A percentile compares a stretch with the other conserved stretches of the same genome.
Evolutionary conservation across 2,797 vertebrate species (phyloP).

Genomic region (Ficedula albicollis): DNA sequence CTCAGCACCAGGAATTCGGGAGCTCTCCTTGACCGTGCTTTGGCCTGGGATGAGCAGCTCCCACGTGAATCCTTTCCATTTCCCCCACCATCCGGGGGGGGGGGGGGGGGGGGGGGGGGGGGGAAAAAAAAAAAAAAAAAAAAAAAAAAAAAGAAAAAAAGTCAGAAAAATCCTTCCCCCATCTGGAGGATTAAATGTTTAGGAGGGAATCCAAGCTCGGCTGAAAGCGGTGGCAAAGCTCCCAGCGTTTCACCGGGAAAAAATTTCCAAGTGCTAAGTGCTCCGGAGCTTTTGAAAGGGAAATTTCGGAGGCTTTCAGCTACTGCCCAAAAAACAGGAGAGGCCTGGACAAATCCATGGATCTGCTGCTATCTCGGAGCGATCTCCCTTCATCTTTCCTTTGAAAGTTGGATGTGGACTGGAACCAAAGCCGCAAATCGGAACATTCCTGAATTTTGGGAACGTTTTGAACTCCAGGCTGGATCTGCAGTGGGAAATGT

Average conservation of each 20-base stretch:
- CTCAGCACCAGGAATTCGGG: constrained; percentile 18
- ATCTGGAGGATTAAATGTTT: constrained; percentile 59
- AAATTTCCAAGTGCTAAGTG: constrained; percentile 18
- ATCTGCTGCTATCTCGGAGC: not conserved
- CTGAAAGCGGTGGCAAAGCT: constrained; percentile 29
- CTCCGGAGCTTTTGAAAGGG: constrained; percentile 31
- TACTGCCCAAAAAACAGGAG: not conserved
- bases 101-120: too few relatives aligned
- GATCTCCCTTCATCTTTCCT: not conserved
- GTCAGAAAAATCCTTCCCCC: constrained; percentile 52
- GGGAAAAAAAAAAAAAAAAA: not conserved
- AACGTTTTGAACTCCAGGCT: constrained; percentile 1
- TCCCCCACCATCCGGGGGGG: not conserved
- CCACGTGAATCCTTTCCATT: constrained; percentile 10
- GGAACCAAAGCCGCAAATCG: not conserved
- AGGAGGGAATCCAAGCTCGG: constrained; percentile 44
- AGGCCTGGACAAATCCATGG: not conserved
- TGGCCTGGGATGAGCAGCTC: constrained; percentile 31
- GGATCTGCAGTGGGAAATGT: constrained; percentile 7
- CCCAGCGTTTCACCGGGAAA: constrained; percentile 31
- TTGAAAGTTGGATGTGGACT: not conserved
- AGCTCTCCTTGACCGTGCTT: constrained; percentile 7
- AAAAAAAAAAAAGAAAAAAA: not conserved
- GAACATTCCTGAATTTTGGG: not conserved
- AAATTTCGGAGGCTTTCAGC: constrained; percentile 6